Evolutionary conservation across 2,888 invertebrate genomes (phyloP).

Genomic region (Pimpla rufipes): DNA sequence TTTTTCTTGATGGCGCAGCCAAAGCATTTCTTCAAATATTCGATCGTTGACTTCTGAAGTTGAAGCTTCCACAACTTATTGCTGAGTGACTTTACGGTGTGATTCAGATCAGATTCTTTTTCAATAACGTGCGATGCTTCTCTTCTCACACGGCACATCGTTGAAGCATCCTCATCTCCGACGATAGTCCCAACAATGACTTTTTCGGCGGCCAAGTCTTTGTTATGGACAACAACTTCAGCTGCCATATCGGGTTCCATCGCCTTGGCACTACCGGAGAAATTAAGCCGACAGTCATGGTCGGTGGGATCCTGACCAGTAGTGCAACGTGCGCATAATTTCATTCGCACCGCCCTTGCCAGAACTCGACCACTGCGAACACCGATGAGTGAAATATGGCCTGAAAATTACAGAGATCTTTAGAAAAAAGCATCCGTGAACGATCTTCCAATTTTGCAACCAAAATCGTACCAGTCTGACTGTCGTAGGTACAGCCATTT

Average conservation of each 20-base stretch:
- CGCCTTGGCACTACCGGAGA: slow-evolving; percentile 6
- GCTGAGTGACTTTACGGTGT: slow-evolving; percentile 18
- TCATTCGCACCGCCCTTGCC: neutral
- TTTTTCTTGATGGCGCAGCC: slow-evolving; percentile 62
- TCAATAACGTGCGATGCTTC: slow-evolving; percentile 37
- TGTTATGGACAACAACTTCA: neutral
- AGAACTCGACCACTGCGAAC: neutral
- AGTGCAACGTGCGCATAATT: slow-evolving; percentile 11
- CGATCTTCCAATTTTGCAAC: too few relatives aligned
- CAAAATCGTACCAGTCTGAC: too few relatives aligned
- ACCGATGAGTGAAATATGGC: slow-evolving; percentile 17
- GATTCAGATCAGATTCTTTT: slow-evolving; percentile 60
- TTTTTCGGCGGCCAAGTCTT: slow-evolving; percentile 2
- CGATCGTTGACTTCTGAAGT: slow-evolving; percentile 38
- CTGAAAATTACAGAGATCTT: too few relatives aligned
- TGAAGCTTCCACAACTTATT: slow-evolving; percentile 13
- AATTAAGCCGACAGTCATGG: slow-evolving; percentile 30
- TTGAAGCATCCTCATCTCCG: slow-evolving; percentile 47
- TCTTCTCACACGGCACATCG: slow-evolving; percentile 66
- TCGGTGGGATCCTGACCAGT: slow-evolving; percentile 12
- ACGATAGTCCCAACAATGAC: neutral
- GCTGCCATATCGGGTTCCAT: slow-evolving; percentile 24
- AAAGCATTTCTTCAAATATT: slow-evolving; percentile 71
- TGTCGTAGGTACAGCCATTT: too few relatives aligned
- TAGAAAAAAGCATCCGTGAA: too few relatives aligned